A percentile compares a stretch with the other conserved stretches of the same genome.
Evolutionary conservation across 1,140 invertebrate species (phyloP).

Genomic region (Microplitis mediator): DNA sequence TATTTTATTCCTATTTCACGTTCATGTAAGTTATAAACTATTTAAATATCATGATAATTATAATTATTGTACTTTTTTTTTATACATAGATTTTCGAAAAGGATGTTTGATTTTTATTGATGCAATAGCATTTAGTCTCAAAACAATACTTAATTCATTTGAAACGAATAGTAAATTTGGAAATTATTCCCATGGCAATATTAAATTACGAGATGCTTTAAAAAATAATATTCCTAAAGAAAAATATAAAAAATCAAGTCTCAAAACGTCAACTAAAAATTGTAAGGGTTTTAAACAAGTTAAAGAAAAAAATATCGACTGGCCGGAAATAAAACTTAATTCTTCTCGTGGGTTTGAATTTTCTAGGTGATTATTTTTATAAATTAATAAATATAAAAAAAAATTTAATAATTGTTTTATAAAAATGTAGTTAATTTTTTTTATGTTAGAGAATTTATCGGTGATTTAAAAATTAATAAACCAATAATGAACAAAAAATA

Average conservation of each 20-base stretch:
- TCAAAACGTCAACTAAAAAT: no score
- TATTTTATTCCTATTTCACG: slow-evolving; percentile 37
- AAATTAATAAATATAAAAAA: background rate
- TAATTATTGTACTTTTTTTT: no score
- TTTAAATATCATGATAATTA: no score
- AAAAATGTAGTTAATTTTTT: background rate
- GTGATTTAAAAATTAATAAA: slow-evolving; percentile 2
- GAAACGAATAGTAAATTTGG: slow-evolving; percentile 18
- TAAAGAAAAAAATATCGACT: background rate
- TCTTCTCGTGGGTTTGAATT: background rate
- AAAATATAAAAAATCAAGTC: no score
- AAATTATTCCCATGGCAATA: background rate
- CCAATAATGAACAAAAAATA: background rate
- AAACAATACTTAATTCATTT: slow-evolving; percentile 30
- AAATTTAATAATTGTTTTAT: no score
- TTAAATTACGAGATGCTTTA: no score
- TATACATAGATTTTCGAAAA: slow-evolving; percentile 38
- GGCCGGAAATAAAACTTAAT: background rate
- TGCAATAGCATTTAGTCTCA: slow-evolving; percentile 40
- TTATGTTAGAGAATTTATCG: background rate
- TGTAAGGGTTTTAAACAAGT: no score
- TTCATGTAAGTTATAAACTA: slow-evolving; percentile 38
- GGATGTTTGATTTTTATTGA: slow-evolving; percentile 44
- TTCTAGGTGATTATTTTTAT: background rate
- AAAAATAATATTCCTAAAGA: no score